Evolutionary conservation across 2,113 vertebrate genomes (phyloP).

Genomic region (Hiodon alosoides): DNA sequence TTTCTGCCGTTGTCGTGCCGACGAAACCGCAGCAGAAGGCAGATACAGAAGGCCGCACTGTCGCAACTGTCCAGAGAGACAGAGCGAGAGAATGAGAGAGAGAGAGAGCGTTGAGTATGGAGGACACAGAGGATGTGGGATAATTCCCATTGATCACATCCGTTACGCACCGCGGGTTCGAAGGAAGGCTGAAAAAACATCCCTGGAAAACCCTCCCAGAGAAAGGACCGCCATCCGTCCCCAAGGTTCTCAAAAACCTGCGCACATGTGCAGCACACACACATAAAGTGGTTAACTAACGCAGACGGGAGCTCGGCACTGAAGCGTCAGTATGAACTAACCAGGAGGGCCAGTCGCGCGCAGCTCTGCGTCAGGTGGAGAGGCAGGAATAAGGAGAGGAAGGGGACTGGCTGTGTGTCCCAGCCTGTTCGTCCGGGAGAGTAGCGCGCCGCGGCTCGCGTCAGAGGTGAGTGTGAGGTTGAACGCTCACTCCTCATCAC

Average conservation of each 20-base stretch:
- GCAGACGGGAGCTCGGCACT: not conserved
- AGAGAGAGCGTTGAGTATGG: too few species aligned
- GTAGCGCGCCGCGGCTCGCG: slow-evolving; percentile 13
- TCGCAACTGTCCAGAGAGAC: not conserved
- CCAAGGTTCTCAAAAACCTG: too few species aligned
- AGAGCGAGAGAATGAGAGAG: not conserved
- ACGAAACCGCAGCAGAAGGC: not conserved
- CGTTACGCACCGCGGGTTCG: not conserved
- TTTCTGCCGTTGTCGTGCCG: not conserved
- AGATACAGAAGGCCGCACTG: not conserved
- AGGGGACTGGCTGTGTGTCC: not conserved
- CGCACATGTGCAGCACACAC: not conserved
- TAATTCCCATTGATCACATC: not conserved
- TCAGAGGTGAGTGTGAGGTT: not conserved
- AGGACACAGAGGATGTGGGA: not conserved
- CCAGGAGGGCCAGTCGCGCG: too few species aligned
- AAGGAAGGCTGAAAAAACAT: too few species aligned
- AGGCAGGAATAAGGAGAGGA: not conserved
- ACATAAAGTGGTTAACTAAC: not conserved
- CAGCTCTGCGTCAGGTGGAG: not conserved
- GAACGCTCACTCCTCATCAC: not conserved
- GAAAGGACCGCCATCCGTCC: too few species aligned
- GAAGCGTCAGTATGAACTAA: not conserved
- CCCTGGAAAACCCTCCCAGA: too few species aligned
- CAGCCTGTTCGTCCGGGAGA: not conserved